These are phyloP conservation scores for Trogon surrucura DNA, from an alignment of 2,113 vertebrate species.

Conservation along the genomic window DNA sequence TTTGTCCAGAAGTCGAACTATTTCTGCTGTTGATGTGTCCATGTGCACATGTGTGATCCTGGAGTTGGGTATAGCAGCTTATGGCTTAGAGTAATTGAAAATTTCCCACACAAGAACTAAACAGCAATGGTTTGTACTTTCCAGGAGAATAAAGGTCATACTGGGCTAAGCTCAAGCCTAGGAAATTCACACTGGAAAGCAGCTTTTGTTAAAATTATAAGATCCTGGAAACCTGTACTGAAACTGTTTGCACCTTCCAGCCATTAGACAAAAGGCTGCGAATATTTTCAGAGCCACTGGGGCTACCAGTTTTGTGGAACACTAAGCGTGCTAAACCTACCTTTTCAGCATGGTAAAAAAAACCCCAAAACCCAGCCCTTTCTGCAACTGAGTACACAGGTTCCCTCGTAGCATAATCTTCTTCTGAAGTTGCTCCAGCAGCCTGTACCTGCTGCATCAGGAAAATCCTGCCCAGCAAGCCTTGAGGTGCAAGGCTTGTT, in stretches of 20 bases:
- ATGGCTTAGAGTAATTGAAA: background rate
- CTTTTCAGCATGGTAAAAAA: background rate
- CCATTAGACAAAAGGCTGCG: background rate
- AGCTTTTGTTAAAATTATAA: background rate
- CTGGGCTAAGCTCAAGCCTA: background rate
- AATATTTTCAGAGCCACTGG: background rate
- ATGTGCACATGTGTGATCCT: background rate
- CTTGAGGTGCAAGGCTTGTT: background rate
- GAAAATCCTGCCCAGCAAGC: background rate
- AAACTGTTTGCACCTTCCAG: background rate
- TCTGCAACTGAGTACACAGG: background rate
- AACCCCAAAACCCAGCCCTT: background rate
- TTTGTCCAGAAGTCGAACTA: background rate
- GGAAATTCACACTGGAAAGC: background rate
- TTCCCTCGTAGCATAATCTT: background rate
- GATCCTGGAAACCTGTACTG: background rate
- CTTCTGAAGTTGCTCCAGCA: constrained; percentile 1
- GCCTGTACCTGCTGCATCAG: background rate
- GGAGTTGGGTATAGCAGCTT: background rate
- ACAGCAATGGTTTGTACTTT: background rate
- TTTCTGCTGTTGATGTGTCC: background rate
- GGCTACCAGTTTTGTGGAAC: background rate
- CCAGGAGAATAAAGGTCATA: background rate
- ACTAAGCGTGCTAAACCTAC: background rate
- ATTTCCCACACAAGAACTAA: background rate